Conservation (phyloP, 2,113 vertebrate genomes). For the Apteryx mantelli region DNA sequence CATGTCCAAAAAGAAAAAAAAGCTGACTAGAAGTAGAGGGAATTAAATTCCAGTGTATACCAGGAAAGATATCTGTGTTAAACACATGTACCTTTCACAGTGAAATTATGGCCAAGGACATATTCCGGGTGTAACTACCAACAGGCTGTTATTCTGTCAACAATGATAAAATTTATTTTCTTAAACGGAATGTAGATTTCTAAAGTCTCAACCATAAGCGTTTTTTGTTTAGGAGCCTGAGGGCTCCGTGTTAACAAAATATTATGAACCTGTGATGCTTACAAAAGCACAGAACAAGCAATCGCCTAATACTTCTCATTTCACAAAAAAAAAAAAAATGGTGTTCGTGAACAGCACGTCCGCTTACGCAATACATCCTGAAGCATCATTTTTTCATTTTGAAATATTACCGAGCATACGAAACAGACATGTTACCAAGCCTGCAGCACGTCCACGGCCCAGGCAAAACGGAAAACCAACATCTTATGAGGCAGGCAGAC, state of each 20-base stretch:
- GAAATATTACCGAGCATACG: accelerated
- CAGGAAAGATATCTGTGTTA: neutral
- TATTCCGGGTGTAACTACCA: conserved; percentile 3
- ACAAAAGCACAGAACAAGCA: neutral
- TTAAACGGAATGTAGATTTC: neutral
- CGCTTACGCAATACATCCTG: neutral
- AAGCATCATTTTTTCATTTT: neutral
- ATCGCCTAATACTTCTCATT: neutral
- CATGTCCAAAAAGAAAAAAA: neutral
- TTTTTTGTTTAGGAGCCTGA: neutral
- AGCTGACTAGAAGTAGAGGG: neutral
- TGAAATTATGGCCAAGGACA: conserved; percentile 11
- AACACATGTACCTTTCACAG: neutral
- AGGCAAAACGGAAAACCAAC: neutral
- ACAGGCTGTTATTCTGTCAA: neutral
- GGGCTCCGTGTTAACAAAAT: neutral
- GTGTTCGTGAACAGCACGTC: neutral
- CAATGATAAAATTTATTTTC: conserved; percentile 17
- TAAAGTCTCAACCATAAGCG: neutral
- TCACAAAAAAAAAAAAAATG: neutral
- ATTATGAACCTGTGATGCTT: neutral
- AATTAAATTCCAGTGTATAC: neutral
- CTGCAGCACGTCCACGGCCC: neutral
- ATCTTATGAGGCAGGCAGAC: neutral
- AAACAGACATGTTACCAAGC: neutral